Evolutionary conservation across 92 coral and sea anemone genomes (phyloP).

Genomic region (Desmophyllum pertusum): DNA sequence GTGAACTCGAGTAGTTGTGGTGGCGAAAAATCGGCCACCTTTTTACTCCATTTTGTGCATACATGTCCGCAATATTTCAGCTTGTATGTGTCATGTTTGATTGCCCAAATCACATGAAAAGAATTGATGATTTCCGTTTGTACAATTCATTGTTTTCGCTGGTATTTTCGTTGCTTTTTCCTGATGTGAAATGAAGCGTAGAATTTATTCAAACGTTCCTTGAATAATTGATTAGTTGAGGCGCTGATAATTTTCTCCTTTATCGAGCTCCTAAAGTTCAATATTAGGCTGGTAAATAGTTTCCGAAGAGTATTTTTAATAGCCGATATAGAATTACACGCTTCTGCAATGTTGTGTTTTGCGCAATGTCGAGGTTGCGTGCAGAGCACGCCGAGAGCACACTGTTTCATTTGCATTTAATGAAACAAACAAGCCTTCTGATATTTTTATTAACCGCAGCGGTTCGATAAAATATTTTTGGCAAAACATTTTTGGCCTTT

Average conservation of each 20-base stretch:
- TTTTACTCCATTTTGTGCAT: background rate
- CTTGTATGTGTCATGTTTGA: background rate
- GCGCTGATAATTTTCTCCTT: conserved; percentile 1
- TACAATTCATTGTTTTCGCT: conserved; percentile 11
- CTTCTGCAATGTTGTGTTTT: conserved; percentile 4
- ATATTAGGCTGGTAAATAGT: background rate
- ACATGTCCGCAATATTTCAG: background rate
- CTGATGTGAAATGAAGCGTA: conserved; percentile 17
- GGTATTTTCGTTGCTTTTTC: background rate
- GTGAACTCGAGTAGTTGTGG: conserved; percentile 12
- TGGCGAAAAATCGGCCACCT: background rate
- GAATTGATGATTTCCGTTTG: background rate
- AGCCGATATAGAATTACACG: background rate
- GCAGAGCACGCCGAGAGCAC: background rate
- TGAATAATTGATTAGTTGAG: conserved; percentile 38
- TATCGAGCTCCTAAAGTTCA: background rate
- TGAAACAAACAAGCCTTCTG: background rate
- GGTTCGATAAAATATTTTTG: background rate
- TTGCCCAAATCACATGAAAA: background rate
- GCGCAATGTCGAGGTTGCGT: conserved; percentile 16
- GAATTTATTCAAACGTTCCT: conserved; percentile 26
- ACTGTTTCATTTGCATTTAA: background rate
- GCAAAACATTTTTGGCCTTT: background rate
- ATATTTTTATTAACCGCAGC: conserved; percentile 16
- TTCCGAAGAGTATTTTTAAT: background rate